A percentile compares a stretch with the other conserved stretches of the same genome.
These are phyloP conservation scores for Eupelmus urozonus DNA, from an alignment of 2,888 invertebrate species.

Conservation along the genomic window DNA sequence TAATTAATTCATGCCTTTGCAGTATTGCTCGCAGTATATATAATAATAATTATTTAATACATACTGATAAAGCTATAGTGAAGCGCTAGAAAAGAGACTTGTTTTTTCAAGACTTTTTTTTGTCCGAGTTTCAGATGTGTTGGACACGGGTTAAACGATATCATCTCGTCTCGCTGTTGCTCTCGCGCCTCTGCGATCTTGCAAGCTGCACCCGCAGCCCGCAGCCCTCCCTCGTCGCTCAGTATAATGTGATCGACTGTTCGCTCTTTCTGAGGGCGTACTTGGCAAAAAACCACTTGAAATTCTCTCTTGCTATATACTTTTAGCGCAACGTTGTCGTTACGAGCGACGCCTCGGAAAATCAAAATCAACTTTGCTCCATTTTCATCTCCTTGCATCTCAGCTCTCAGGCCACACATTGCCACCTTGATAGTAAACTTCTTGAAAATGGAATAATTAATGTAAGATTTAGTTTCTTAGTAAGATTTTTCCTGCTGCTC, in stretches of 20 bases:
- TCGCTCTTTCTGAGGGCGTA: constrained; percentile 57
- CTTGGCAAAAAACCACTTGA: constrained; percentile 60
- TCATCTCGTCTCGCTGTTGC: no score
- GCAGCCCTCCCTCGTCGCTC: constrained; percentile 61
- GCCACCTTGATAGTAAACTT: constrained; percentile 14
- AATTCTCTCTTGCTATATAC: constrained; percentile 59
- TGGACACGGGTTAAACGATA: no score
- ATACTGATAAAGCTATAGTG: no score
- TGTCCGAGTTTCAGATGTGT: no score
- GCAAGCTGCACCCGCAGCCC: constrained; percentile 40
- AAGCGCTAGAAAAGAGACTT: no score
- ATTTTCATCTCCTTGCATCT: neutral
- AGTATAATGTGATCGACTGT: constrained; percentile 68
- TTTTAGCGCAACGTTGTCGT: neutral
- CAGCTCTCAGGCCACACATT: neutral
- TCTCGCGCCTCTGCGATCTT: no score
- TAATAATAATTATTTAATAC: no score
- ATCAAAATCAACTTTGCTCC: neutral
- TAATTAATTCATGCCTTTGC: no score
- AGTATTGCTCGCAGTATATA: no score
- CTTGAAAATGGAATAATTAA: constrained; percentile 14
- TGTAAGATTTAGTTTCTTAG: no score
- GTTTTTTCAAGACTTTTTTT: no score
- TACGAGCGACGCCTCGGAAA: neutral
- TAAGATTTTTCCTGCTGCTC: no score